Base-by-base conservation (phyloP, 2,888 invertebrate genomes). In the Carterocephalus palaemon region DNA sequence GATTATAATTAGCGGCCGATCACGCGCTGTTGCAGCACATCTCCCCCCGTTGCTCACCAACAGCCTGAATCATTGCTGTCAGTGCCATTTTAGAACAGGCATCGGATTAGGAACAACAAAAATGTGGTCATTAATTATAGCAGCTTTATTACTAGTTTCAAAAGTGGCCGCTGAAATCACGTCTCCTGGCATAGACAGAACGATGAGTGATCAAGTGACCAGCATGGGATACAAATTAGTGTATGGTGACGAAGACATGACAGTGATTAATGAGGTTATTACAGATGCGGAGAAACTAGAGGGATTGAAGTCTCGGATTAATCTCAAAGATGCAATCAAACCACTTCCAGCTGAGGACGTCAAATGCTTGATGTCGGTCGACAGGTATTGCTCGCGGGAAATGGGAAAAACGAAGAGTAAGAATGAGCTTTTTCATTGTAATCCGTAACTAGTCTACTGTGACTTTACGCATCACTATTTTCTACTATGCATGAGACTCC, bases 341-440 rank as follows among this genome's bases (percentile, higher is more conserved):
- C 74, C 75, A 1, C 47, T 86, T 46, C 66, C 74, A 0, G 56
- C 73, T 2, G 55, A 60, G 31, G 85, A 85, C 34, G 81, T 86
- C 3, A 86, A 85, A 57, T 86, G 86, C 31, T 56, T 86, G 56
- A 82, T 84, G 79, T 85, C 85, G 0, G 75, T 73, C 2, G 78
- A 85, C 39, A 62, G 63, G 22, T 73, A 83, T 48, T 86, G 86
- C 50, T 70, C 77, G 0, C 70, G 64, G 47, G 59, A 74, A 23
- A 85, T 85, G 85, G 59, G 64, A 8, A 56, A 64, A 51, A 68
- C 76, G 24, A 86, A 86, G 71, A 70, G 86, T 86, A 59, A 75
- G 79, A 69, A 31, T 36, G 5, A 4, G 36, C 19, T 29, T 31
- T 12, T 1, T n/a, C n/a, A n/a, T n/a, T n/a, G n/a, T n/a, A n/a